Evolutionary conservation across 30 jellyfish, hydroid and myxozoan species (phyloP).

Genomic region (Turritopsis dohrnii): DNA sequence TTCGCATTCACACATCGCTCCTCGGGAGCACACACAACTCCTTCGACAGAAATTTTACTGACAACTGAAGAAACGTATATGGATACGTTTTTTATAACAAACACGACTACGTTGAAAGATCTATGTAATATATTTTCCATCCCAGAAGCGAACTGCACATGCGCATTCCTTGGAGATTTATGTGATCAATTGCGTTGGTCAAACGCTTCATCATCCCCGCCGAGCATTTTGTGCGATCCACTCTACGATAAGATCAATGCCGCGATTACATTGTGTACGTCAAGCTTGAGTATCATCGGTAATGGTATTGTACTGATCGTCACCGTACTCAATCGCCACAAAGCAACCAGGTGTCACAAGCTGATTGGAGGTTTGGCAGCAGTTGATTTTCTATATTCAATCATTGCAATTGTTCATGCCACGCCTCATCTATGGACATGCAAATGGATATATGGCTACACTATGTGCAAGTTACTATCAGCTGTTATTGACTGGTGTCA

Average conservation of each 20-base stretch:
- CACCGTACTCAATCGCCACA: not conserved
- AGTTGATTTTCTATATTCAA: not conserved
- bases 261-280: not conserved
- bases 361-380: not conserved
- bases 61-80: not conserved
- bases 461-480: not conserved
- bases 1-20: not conserved
- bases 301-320: not conserved
- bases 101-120: not conserved
- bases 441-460: not conserved
- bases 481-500: conserved; percentile 7
- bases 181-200: not conserved
- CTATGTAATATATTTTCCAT: not conserved
- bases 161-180: not conserved
- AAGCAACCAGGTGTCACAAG: conserved; percentile 3
- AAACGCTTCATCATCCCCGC: not conserved
- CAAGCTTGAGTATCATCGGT: not conserved
- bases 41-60: not conserved
- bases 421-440: conserved; percentile 10
- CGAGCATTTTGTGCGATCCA: not conserved
- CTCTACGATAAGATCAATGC: conserved; percentile 1
- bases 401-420: not conserved
- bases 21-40: not conserved
- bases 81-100: not conserved
- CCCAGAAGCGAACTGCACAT: conserved; percentile 1